These are phyloP conservation scores for Popillia japonica DNA, from an alignment of 1,140 invertebrate genomes.

Conservation along the genomic window DNA sequence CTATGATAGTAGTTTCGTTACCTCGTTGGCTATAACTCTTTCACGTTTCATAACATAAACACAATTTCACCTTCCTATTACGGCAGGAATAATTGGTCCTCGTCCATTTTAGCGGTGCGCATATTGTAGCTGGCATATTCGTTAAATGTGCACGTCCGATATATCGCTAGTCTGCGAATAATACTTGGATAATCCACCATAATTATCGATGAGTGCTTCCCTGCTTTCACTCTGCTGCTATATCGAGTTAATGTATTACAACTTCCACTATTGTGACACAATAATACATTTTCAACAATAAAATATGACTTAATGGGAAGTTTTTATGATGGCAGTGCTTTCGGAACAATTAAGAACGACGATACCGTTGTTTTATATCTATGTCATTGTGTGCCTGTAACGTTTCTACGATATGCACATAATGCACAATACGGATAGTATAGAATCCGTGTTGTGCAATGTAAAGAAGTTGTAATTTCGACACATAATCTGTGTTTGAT, in stretches of 20 bases:
- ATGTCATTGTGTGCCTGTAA: background rate
- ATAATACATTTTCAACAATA: constrained; percentile 15
- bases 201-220: constrained; percentile 4
- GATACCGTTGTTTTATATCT: constrained; percentile 2
- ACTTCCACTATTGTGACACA: background rate
- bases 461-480: background rate
- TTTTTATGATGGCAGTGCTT: background rate
- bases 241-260: background rate
- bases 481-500: background rate
- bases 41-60: background rate
- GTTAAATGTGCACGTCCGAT: background rate
- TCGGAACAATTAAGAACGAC: background rate
- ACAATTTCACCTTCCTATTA: constrained; percentile 7
- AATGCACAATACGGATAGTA: background rate
- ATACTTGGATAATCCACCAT: constrained; percentile 5
- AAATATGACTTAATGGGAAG: background rate
- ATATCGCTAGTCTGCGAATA: background rate
- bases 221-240: background rate
- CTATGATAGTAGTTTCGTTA: background rate
- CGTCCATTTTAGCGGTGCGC: background rate
- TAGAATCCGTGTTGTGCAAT: background rate
- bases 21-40: constrained; percentile 1
- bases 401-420: background rate
- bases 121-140: background rate
- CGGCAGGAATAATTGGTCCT: background rate